Conservation (phyloP, 2,113 vertebrate species). For the Microcebus jonahi region DNA sequence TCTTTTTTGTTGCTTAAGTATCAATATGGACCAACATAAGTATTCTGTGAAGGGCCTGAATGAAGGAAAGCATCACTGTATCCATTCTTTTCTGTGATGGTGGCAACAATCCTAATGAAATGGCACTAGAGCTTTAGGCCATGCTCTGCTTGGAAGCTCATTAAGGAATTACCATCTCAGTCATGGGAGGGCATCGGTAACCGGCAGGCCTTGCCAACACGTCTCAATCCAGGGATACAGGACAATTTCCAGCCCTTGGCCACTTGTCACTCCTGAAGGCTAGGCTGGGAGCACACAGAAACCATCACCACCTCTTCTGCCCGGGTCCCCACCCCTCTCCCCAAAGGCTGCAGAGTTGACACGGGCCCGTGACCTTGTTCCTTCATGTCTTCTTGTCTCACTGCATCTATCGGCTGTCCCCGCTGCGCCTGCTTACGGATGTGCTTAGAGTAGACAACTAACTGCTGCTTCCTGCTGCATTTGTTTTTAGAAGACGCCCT, state of each 20-base stretch:
- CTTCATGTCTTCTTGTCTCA: slow-evolving; percentile 29
- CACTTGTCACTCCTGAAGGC: neutral
- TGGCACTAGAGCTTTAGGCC: neutral
- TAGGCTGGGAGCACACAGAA: neutral
- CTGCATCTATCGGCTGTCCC: slow-evolving; percentile 49
- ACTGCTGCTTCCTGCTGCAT: slow-evolving; percentile 55
- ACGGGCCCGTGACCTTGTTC: neutral
- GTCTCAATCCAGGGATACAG: neutral
- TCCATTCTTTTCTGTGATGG: neutral
- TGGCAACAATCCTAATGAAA: neutral
- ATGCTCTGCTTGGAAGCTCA: neutral
- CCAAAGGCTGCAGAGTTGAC: neutral
- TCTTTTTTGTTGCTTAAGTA: neutral
- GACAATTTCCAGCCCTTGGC: neutral
- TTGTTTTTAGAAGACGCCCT: neutral
- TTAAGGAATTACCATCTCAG: neutral
- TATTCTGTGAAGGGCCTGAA: neutral
- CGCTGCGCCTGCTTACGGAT: slow-evolving; percentile 54
- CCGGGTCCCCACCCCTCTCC: neutral
- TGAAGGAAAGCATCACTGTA: neutral
- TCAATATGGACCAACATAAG: neutral
- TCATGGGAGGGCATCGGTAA: neutral
- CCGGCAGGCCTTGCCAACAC: neutral
- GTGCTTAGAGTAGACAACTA: slow-evolving; percentile 56
- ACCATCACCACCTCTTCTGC: neutral